phyloP scores from a whole-genome alignment of 2,888 invertebrate species.

The Eudasyphora cyanicolor region DNA sequence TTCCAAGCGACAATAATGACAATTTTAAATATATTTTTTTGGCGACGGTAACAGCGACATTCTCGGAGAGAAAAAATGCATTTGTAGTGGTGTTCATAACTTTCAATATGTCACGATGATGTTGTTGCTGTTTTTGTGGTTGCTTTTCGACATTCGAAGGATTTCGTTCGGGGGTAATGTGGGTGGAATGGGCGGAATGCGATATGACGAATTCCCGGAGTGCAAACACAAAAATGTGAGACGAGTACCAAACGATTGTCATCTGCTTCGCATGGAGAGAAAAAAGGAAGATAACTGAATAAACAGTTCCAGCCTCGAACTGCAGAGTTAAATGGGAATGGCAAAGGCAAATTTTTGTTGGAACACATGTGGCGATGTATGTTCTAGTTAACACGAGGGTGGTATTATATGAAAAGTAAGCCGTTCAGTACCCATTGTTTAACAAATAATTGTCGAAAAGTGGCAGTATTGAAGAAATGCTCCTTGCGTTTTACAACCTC shows the following conservation, averaged over 20 bases:
- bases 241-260: constrained; percentile 27
- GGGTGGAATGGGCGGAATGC: constrained; percentile 12
- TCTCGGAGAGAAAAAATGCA: constrained; percentile 4
- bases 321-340: constrained; percentile 45
- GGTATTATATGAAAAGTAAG: too few species aligned
- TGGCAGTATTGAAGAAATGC: too few species aligned
- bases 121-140: neutral
- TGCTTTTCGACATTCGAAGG: neutral
- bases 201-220: constrained; percentile 6
- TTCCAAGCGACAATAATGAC: neutral
- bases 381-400: neutral
- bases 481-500: too few species aligned
- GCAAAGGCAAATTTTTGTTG: constrained; percentile 46
- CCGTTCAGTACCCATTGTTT: too few species aligned
- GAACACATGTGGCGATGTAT: neutral
- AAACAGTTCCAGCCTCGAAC: neutral
- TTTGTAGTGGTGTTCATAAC: neutral
- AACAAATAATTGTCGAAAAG: too few species aligned
- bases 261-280: neutral
- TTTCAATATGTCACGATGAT: constrained; percentile 31
- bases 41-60: neutral
- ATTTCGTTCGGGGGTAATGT: constrained; percentile 22
- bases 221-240: neutral
- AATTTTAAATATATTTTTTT: constrained; percentile 14
- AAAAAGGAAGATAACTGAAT: neutral